Evolutionary conservation across 1,140 invertebrate species (phyloP), one percentile per base, ranked within the genome.

Genomic region (Mya arenaria): DNA sequence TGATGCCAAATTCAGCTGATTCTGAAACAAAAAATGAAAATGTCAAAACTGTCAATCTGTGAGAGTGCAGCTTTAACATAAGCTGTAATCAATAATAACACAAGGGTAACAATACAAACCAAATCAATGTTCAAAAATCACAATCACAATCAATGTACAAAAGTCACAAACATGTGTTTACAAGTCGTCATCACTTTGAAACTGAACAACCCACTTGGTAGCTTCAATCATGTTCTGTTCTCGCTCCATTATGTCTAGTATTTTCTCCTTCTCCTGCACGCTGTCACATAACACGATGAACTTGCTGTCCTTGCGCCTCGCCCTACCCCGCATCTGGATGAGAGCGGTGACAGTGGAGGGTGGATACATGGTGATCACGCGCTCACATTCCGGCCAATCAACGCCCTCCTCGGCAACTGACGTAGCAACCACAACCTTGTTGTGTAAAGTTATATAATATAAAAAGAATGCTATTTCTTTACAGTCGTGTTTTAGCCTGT

Each of bases 381-480:
- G 87, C 60, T 91, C 85, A 73, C 91, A 91, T 68, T 89, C 85
- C 15, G 90, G 90, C 55, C 91, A 82, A 77, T 92, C 91, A 36
- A 92, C 83, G 0, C 91, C 91, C 79, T 92, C 91, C 77, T 92
- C 90, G 32, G 89, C 89, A 5, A 92, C 90, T 41, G 90, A 90
- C 0, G 91, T 92, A 2, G 91, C 90, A 25, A 92, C 86, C 4
- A 92, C 71, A 10, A 92, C 85, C 55, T 52, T n/a, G n/a, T n/a
- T n/a, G n/a, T n/a, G n/a, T n/a, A n/a, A n/a, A n/a, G n/a, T n/a
- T n/a, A n/a, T n/a, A n/a, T n/a, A n/a, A n/a, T n/a, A n/a, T n/a
- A n/a, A n/a, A n/a, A n/a, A n/a, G n/a, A n/a, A n/a, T n/a, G n/a
- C n/a, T n/a, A n/a, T n/a, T n/a, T n/a, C n/a, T n/a, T n/a, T n/a